These are phyloP conservation scores for Drosophila neocordata DNA, from an alignment of 1,140 invertebrate genomes.

Conservation along the genomic window DNA sequence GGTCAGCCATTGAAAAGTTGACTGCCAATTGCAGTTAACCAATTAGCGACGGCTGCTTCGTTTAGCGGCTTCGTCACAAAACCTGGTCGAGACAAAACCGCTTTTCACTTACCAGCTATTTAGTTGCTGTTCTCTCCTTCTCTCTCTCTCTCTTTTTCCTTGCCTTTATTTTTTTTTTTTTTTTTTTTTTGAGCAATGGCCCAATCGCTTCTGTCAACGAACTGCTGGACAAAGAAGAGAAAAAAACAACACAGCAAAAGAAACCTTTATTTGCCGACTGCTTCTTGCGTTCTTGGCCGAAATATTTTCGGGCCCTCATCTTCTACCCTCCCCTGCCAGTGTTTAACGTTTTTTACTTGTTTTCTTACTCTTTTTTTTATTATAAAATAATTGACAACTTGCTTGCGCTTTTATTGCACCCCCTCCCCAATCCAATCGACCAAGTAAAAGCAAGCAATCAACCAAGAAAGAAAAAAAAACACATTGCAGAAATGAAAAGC, in stretches of 20 bases:
- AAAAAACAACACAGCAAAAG: background rate
- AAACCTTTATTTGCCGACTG: conserved; percentile 28
- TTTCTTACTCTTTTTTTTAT: conserved; percentile 52
- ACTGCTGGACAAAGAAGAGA: background rate
- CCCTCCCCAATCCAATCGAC: conserved; percentile 27
- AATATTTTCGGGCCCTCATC: conserved; percentile 45
- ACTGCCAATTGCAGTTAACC: conserved; percentile 73
- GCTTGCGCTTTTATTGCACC: conserved; percentile 47
- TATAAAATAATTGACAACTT: conserved; percentile 75
- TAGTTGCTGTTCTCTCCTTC: background rate
- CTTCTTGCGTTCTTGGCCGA: conserved; percentile 66
- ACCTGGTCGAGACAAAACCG: conserved; percentile 45
- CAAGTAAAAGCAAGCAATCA: conserved; percentile 48
- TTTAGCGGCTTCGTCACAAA: background rate
- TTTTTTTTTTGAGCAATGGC: conserved; percentile 33
- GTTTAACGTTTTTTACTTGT: background rate
- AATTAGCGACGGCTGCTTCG: conserved; percentile 47
- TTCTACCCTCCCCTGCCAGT: no score
- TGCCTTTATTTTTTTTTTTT: background rate
- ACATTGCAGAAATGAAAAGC: conserved; percentile 57
- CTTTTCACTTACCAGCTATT: conserved; percentile 49
- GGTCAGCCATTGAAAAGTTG: conserved; percentile 69
- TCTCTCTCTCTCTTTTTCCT: background rate
- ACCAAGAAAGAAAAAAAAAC: conserved; percentile 21
- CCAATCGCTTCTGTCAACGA: conserved; percentile 44